A percentile compares a stretch with the other conserved stretches of the same genome.
phyloP scores from a whole-genome alignment of 2,113 vertebrate species.

The Sciurus niger region DNA sequence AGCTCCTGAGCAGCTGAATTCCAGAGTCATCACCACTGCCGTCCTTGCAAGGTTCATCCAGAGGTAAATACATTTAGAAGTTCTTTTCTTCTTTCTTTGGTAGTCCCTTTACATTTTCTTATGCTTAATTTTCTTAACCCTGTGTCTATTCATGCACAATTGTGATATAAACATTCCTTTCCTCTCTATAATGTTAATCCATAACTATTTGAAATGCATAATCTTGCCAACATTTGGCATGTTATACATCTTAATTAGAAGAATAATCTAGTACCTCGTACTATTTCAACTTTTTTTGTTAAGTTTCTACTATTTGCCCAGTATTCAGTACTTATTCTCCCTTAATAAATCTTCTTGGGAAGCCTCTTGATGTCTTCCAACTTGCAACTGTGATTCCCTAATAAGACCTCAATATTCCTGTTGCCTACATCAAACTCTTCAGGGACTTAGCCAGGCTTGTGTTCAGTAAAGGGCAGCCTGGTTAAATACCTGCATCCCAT shows the following conservation, averaged over 20 bases:
- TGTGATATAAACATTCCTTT: background rate
- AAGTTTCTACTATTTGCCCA: background rate
- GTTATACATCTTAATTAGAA: background rate
- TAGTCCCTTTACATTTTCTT: background rate
- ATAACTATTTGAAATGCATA: background rate
- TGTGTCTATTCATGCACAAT: background rate
- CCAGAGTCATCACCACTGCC: background rate
- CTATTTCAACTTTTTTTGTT: background rate
- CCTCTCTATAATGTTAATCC: background rate
- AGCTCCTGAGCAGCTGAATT: background rate
- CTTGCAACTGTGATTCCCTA: background rate
- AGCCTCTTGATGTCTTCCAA: background rate
- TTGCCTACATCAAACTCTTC: background rate
- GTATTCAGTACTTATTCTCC: background rate
- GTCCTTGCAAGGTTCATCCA: background rate
- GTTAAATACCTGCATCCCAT: background rate
- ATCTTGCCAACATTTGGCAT: background rate
- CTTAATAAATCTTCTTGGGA: constrained; percentile 5
- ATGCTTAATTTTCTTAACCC: background rate
- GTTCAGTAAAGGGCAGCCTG: background rate
- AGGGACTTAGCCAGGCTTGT: background rate
- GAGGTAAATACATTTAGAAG: background rate
- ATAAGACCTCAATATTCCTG: background rate
- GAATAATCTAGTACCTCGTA: background rate
- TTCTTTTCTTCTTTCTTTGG: background rate